Conservation (phyloP, 37 sponge, comb jelly and placozoan genomes). For the Geodia barretti region DNA sequence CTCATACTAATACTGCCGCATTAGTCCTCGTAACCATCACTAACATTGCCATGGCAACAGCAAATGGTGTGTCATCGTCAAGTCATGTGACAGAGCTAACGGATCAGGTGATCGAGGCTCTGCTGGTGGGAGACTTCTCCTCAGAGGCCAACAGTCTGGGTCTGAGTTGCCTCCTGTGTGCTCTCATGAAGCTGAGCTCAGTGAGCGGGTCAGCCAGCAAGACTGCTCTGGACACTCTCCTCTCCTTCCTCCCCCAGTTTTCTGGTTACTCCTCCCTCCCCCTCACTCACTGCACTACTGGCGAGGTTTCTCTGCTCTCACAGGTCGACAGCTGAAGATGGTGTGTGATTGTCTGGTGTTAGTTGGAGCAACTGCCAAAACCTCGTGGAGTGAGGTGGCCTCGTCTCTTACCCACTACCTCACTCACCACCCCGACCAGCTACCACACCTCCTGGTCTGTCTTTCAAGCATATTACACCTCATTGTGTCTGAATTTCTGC, state of each 20-base stretch:
- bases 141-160: background rate
- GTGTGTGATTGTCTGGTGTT: slow-evolving; percentile 43
- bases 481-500: background rate
- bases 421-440: background rate
- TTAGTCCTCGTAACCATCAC: slow-evolving; percentile 37
- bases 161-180: background rate
- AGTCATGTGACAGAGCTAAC: background rate
- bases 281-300: slow-evolving; percentile 1
- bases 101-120: slow-evolving; percentile 23
- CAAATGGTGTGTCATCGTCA: background rate
- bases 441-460: slow-evolving; percentile 2
- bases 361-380: slow-evolving; percentile 21
- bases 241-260: slow-evolving; percentile 40
- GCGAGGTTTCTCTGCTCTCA: background rate
- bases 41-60: slow-evolving; percentile 35
- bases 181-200: slow-evolving; percentile 16
- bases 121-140: slow-evolving; percentile 7
- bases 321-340: slow-evolving; percentile 22
- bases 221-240: slow-evolving; percentile 18
- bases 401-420: slow-evolving; percentile 33
- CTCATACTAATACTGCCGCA: slow-evolving; percentile 22
- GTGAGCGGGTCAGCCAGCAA: background rate
- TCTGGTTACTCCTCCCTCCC: slow-evolving; percentile 19
- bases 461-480: background rate
- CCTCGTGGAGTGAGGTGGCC: slow-evolving; percentile 30